These are phyloP conservation scores for Picus viridis DNA, from an alignment of 2,797 vertebrate genomes.

Conservation along the genomic window DNA sequence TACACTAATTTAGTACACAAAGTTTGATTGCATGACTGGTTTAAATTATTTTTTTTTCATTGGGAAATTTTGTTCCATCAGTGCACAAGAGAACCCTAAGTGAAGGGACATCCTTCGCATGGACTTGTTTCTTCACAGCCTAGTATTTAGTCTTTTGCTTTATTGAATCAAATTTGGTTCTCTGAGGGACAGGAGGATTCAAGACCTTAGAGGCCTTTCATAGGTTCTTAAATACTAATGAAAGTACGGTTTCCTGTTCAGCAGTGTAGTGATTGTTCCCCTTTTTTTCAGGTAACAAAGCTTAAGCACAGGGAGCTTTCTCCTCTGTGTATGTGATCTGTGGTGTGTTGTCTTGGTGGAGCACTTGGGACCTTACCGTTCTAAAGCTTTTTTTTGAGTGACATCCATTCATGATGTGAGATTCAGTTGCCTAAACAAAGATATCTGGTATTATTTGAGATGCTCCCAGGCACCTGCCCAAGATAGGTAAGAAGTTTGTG, in stretches of 20 bases:
- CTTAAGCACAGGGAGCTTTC: background rate
- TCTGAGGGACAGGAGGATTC: background rate
- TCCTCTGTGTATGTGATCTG: rapidly evolving
- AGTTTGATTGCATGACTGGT: background rate
- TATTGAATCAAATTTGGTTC: background rate
- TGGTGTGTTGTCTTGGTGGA: background rate
- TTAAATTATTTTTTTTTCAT: rapidly evolving
- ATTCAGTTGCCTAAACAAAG: background rate
- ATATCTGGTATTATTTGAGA: background rate
- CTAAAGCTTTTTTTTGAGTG: background rate
- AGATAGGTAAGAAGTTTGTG: background rate
- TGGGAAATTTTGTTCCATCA: background rate
- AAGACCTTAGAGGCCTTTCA: background rate
- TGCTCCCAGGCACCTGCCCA: background rate
- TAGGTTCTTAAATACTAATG: background rate
- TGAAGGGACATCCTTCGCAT: background rate
- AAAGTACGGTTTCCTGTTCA: background rate
- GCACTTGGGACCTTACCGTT: background rate
- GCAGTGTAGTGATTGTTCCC: background rate
- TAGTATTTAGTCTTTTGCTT: background rate
- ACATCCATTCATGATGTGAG: background rate
- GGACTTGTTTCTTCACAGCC: background rate
- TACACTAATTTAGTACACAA: background rate
- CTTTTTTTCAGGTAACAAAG: background rate
- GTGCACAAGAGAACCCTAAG: rapidly evolving